Conservation (phyloP, 2,888 invertebrate species). For the Crioceris asparagi region DNA sequence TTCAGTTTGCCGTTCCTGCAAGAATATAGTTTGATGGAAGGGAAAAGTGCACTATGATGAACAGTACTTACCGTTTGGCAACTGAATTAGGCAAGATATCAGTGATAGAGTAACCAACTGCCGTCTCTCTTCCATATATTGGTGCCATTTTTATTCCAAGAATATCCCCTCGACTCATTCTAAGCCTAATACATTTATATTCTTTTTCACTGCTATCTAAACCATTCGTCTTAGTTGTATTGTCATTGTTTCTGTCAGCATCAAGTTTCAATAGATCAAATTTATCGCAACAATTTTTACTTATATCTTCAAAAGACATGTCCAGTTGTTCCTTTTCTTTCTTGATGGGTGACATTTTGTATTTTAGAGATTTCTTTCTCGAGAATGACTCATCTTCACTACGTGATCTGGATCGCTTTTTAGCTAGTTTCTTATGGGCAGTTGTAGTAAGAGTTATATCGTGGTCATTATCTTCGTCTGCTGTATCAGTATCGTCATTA, state of each 20-base stretch:
- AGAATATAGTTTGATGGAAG: slow-evolving; percentile 5
- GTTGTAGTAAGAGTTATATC: slow-evolving; percentile 12
- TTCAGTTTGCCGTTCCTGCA: slow-evolving; percentile 68
- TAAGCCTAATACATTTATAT: slow-evolving; percentile 30
- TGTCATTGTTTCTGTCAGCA: slow-evolving; percentile 1
- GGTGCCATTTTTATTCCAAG: slow-evolving; percentile 27
- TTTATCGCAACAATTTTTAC: slow-evolving; percentile 24
- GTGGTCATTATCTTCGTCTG: slow-evolving; percentile 24
- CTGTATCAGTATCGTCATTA: slow-evolving; percentile 28
- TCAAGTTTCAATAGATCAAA: slow-evolving; percentile 22
- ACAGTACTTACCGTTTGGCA: slow-evolving; percentile 38
- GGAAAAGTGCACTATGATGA: not conserved
- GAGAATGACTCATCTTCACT: slow-evolving; percentile 15
- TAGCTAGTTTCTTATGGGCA: slow-evolving; percentile 15
- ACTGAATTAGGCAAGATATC: slow-evolving; percentile 41
- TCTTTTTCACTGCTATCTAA: too few species aligned
- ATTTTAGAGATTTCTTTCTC: slow-evolving; percentile 17
- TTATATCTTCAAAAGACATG: slow-evolving; percentile 23
- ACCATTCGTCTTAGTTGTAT: too few species aligned
- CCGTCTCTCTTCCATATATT: slow-evolving; percentile 17
- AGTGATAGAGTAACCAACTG: slow-evolving; percentile 38
- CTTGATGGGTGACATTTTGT: slow-evolving; percentile 17
- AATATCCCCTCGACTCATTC: slow-evolving; percentile 20
- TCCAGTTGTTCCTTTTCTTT: slow-evolving; percentile 17
- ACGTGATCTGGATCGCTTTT: slow-evolving; percentile 21